Conservation (phyloP, 2,113 vertebrate genomes). For the Sinocyclocheilus maitianheensis region DNA sequence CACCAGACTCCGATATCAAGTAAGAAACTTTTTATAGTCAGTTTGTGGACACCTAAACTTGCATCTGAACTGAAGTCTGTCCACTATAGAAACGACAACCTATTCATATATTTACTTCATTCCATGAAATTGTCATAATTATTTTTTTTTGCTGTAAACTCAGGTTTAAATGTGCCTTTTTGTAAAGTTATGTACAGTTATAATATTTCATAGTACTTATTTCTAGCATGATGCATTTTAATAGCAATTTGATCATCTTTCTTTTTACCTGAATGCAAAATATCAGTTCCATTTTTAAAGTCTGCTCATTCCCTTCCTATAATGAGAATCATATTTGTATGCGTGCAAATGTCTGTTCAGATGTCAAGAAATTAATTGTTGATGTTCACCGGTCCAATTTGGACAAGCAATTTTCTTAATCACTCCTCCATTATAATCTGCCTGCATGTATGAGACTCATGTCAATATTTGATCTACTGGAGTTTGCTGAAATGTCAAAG, state of each 20-base stretch:
- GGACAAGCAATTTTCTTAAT: background rate
- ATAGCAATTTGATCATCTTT: slow-evolving; percentile 8
- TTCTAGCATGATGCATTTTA: slow-evolving; percentile 33
- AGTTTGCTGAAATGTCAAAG: background rate
- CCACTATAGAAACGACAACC: background rate
- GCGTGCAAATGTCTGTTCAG: background rate
- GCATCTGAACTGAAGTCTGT: background rate
- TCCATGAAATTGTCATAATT: background rate
- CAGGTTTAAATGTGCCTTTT: slow-evolving; percentile 73
- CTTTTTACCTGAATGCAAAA: slow-evolving; percentile 38
- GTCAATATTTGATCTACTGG: background rate
- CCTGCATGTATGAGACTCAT: background rate
- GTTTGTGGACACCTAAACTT: background rate
- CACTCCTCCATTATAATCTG: background rate
- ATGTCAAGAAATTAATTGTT: background rate
- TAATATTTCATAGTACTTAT: slow-evolving; percentile 29
- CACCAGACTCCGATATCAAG: background rate
- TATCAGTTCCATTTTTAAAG: slow-evolving; percentile 20
- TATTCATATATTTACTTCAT: background rate
- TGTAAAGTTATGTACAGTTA: slow-evolving; percentile 37
- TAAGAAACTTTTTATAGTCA: background rate
- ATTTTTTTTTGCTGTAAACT: slow-evolving; percentile 53
- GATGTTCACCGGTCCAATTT: background rate
- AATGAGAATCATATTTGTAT: background rate
- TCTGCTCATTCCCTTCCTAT: background rate